Conservation (phyloP, 1,140 invertebrate genomes). For the Laupala kohalensis region DNA sequence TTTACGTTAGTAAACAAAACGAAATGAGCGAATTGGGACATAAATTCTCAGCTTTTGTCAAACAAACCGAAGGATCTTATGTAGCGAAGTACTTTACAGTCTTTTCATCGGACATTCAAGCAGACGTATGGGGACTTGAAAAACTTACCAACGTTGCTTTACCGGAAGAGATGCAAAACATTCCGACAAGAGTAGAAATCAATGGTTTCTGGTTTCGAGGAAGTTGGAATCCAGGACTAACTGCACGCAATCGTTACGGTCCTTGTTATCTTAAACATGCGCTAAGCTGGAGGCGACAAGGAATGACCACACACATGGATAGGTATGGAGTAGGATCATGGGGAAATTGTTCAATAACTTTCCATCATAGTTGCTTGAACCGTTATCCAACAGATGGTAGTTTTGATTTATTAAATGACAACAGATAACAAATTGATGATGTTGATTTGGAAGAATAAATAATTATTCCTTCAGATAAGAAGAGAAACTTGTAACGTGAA, state of each 20-base stretch:
- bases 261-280: slow-evolving; percentile 21
- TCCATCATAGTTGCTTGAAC: slow-evolving; percentile 22
- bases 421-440: too few relatives aligned
- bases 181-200: slow-evolving; percentile 20
- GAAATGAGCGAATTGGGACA: slow-evolving; percentile 16
- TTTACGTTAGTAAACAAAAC: background rate
- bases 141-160: slow-evolving; percentile 11
- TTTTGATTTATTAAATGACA: too few relatives aligned
- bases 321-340: slow-evolving; percentile 7
- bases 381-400: slow-evolving; percentile 22
- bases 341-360: slow-evolving; percentile 14
- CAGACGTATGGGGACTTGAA: slow-evolving; percentile 11
- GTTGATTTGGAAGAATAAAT: too few relatives aligned
- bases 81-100: slow-evolving; percentile 3
- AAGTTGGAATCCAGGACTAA: slow-evolving; percentile 23
- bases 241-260: slow-evolving; percentile 23
- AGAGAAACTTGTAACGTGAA: too few relatives aligned
- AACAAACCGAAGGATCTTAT: too few relatives aligned
- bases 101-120: slow-evolving; percentile 2
- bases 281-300: slow-evolving; percentile 6
- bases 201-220: slow-evolving; percentile 20
- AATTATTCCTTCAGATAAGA: too few relatives aligned
- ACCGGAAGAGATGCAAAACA: slow-evolving; percentile 3
- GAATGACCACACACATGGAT: slow-evolving; percentile 1
- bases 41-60: too few relatives aligned